Evolutionary conservation across 2,113 vertebrate genomes (phyloP).

Genomic region (Dromas ardeola): DNA sequence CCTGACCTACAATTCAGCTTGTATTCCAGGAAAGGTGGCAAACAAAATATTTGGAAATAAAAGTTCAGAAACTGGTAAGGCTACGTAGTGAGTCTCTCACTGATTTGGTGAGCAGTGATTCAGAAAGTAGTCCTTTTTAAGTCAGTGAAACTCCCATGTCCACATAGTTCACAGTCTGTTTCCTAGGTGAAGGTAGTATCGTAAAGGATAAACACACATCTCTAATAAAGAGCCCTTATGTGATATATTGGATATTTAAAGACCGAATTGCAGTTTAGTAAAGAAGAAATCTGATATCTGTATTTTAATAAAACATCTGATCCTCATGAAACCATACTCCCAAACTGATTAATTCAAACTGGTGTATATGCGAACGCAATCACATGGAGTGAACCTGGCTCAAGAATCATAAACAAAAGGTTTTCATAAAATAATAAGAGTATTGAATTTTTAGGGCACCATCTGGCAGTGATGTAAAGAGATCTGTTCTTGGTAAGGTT

Average conservation of each 20-base stretch:
- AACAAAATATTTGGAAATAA: not conserved
- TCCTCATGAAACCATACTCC: not conserved
- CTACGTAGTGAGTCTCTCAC: not conserved
- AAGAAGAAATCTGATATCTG: not conserved
- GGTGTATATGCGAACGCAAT: not conserved
- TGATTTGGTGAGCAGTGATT: not conserved
- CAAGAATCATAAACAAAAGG: constrained; percentile 31
- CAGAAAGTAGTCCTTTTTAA: not conserved
- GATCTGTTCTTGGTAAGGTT: not conserved
- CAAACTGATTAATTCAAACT: not conserved
- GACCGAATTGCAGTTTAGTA: not conserved
- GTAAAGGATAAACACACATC: not conserved
- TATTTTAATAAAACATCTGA: constrained; percentile 21
- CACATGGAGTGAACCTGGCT: not conserved
- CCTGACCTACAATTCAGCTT: not conserved
- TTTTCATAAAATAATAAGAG: not conserved
- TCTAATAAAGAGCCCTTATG: not conserved
- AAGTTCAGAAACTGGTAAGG: not conserved
- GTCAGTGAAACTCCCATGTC: not conserved
- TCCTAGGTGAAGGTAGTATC: not conserved
- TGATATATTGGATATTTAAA: not conserved
- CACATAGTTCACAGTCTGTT: not conserved
- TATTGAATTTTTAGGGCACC: constrained; percentile 27
- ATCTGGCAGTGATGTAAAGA: constrained; percentile 4
- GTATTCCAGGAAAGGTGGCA: not conserved